phyloP scores from a whole-genome alignment of 2,113 vertebrate genomes.

The Lipophrys pholis region DNA sequence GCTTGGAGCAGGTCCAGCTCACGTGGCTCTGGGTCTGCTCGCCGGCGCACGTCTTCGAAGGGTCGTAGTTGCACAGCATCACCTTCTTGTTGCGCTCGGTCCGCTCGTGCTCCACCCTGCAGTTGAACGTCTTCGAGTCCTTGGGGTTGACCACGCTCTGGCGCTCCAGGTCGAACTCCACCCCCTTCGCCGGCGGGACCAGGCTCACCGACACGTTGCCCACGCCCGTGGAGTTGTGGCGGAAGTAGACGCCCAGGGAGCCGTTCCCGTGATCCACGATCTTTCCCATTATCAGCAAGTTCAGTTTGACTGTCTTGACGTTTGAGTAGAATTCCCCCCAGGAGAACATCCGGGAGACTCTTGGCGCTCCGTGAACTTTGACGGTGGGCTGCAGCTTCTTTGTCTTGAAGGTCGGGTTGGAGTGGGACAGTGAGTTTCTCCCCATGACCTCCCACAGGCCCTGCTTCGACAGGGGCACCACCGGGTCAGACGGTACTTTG shows the following conservation, averaged over 20 bases:
- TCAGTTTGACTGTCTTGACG: slow-evolving; percentile 93
- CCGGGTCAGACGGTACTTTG: slow-evolving; percentile 74
- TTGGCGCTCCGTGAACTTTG: slow-evolving; percentile 61
- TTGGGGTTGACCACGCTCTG: slow-evolving; percentile 93
- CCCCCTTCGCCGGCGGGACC: slow-evolving; percentile 87
- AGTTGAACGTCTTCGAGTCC: slow-evolving; percentile 94
- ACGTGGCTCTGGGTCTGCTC: slow-evolving; percentile 89
- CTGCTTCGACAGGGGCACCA: slow-evolving; percentile 40
- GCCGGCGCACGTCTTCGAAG: slow-evolving; percentile 88
- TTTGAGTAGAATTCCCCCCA: slow-evolving; percentile 96
- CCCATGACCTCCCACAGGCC: slow-evolving; percentile 40
- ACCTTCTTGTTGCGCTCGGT: slow-evolving; percentile 88
- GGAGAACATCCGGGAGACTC: slow-evolving; percentile 87
- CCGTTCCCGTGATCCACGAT: slow-evolving; percentile 93
- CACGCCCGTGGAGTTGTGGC: slow-evolving; percentile 91
- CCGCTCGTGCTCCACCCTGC: slow-evolving; percentile 90
- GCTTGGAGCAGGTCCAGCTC: slow-evolving; percentile 91
- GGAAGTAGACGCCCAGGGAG: slow-evolving; percentile 90
- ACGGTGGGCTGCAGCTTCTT: slow-evolving; percentile 43
- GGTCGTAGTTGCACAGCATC: slow-evolving; percentile 90
- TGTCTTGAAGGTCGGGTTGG: slow-evolving; percentile 42
- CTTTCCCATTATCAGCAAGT: slow-evolving; percentile 92
- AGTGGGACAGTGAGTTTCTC: background rate
- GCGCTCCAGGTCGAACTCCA: slow-evolving; percentile 90
- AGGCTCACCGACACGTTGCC: slow-evolving; percentile 94